Evolutionary conservation across 2,888 invertebrate genomes (phyloP), one percentile per base, ranked within the genome.

Genomic region (Cosmopolites sordidus): DNA sequence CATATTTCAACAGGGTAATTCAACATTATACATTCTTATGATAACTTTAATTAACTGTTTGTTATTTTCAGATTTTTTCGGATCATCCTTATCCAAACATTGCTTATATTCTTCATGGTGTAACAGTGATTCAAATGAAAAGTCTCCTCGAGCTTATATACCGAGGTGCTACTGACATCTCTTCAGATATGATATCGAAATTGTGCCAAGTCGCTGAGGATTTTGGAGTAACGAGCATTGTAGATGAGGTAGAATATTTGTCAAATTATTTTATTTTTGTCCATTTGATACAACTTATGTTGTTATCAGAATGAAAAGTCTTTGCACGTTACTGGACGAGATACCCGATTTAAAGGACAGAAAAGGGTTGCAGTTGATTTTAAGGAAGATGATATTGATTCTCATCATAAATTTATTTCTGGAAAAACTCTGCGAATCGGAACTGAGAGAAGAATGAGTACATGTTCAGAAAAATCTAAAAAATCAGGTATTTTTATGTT

Each of bases 1-100:
- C 86, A 46, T 87, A 87, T 71, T 87, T 88, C 73, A 84, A 86
- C 69, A 81, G 83, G 62, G 82, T 88, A 47, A 43, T 53, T 53
- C 16, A 5, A 22, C 22, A 22, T 5, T 22, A 8, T 22, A 8
- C 22, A 22, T 22, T 22, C 3, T 22, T 22, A 22, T 22, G 22
- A 16, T 16, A 40, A 40, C 17, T n/a, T n/a, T n/a, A n/a, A n/a
- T n/a, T 40, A 3, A 16, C 4, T 40, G 15, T 14, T 40, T 16
- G 14, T 40, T 16, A 3, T 40, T 16, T 40, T 16, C n/a, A 48
- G 48, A 30, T 48, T 30, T 48, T 48, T 12, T 27, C 40, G 22
- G 53, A 50, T 15, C 49, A 48, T 16, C 16, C 43, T 37, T 43
- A 44, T n/a, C 44, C 49, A 27, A 51, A 59, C 16, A 48, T 54